A percentile compares a stretch with the other conserved stretches of the same genome.
Evolutionary conservation across 2,888 invertebrate genomes (phyloP).

Genomic region (Epistrophe eligans): DNA sequence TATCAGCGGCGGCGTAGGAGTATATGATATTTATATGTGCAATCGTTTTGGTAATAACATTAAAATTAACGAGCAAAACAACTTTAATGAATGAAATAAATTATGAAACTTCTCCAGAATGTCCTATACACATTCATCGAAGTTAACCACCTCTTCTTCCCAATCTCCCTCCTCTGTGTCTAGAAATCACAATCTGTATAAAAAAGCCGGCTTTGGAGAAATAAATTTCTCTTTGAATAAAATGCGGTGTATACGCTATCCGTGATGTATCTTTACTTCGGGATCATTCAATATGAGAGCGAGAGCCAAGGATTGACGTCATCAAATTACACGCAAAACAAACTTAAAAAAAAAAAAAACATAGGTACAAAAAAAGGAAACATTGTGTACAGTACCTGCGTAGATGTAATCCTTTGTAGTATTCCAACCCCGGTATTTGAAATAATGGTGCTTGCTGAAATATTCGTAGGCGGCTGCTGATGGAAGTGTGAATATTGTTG

Average conservation of each 20-base stretch:
- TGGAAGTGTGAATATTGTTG: conserved; percentile 61
- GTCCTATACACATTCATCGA: conserved; percentile 3
- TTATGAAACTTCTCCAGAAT: conserved; percentile 63
- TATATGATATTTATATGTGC: conserved; percentile 15
- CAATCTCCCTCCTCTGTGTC: neutral
- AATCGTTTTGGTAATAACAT: conserved; percentile 64
- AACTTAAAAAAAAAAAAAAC: conserved; percentile 14
- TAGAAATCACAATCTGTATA: conserved; percentile 35
- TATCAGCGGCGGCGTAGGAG: neutral
- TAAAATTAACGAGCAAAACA: conserved; percentile 73
- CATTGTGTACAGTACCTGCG: conserved; percentile 63
- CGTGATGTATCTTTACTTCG: neutral
- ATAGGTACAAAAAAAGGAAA: neutral
- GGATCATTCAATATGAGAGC: conserved; percentile 47
- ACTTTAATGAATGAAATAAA: conserved; percentile 75
- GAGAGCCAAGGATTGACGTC: conserved; percentile 33
- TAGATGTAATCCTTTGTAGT: conserved; percentile 75
- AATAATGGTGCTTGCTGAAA: conserved; percentile 54
- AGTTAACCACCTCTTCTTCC: neutral
- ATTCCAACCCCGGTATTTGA: conserved; percentile 65
- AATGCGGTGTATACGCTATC: neutral
- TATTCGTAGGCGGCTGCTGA: conserved; percentile 55
- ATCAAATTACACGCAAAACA: conserved; percentile 35
- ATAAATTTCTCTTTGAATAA: conserved; percentile 6
- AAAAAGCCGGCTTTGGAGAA: conserved; percentile 44